phyloP scores from a whole-genome alignment of 2,888 invertebrate genomes.

The Chrysomela aeneicollis region DNA sequence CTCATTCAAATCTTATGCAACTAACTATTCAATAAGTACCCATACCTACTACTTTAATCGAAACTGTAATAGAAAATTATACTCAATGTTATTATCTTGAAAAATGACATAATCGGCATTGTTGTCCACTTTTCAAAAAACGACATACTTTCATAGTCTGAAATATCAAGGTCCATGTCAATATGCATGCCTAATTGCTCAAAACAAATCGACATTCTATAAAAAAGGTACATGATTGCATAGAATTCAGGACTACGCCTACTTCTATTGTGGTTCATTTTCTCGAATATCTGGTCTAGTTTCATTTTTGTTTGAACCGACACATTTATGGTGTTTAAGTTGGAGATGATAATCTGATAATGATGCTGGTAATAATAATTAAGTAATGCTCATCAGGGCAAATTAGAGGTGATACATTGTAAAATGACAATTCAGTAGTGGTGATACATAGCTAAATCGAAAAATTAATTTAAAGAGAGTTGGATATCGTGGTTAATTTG shows the following conservation, averaged over 20 bases:
- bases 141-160: constrained; percentile 2
- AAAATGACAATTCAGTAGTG: no score
- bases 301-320: no score
- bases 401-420: no score
- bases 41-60: not conserved
- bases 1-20: not conserved
- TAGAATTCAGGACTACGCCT: constrained; percentile 3
- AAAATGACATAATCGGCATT: constrained; percentile 7
- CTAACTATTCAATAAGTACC: not conserved
- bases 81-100: not conserved
- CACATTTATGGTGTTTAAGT: no score
- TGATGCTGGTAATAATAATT: no score
- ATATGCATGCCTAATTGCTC: constrained; percentile 4
- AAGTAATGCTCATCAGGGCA: no score
- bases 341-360: no score
- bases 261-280: constrained; percentile 1
- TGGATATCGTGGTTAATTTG: no score
- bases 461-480: no score
- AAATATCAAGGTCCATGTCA: constrained; percentile 3
- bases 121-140: constrained; percentile 1
- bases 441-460: no score
- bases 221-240: not conserved
- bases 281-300: not conserved
- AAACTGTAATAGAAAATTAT: not conserved
- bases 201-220: constrained; percentile 3